These are phyloP conservation scores for Chaenocephalus aceratus DNA, from an alignment of 2,113 vertebrate species.

Conservation along the genomic window DNA sequence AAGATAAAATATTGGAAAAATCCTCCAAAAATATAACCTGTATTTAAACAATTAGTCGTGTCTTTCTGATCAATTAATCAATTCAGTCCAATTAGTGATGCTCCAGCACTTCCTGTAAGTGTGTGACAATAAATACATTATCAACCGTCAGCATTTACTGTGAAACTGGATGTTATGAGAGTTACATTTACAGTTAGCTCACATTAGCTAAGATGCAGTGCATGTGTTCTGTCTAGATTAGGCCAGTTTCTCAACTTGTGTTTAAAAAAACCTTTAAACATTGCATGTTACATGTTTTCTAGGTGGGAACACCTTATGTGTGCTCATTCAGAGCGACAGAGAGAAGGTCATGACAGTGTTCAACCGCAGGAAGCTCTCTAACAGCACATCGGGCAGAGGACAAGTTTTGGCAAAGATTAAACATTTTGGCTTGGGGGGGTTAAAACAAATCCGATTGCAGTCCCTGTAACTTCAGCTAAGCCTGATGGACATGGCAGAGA, in stretches of 20 bases:
- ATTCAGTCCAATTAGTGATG: too few species aligned
- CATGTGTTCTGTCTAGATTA: too few species aligned
- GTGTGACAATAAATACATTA: too few species aligned
- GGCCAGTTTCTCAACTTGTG: too few species aligned
- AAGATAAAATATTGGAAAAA: background rate
- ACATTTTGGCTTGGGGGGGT: conserved; percentile 18
- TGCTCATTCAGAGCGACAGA: background rate
- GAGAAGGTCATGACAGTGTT: conserved; percentile 22
- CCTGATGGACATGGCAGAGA: conserved; percentile 23
- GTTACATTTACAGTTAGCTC: too few species aligned
- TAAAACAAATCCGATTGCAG: conserved; percentile 31
- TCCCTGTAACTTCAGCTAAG: conserved; percentile 15
- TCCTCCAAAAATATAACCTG: too few species aligned
- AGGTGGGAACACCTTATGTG: background rate
- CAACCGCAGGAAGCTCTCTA: conserved; percentile 20
- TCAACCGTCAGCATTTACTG: too few species aligned
- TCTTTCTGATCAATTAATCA: too few species aligned
- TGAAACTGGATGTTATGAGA: too few species aligned
- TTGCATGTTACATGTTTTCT: background rate
- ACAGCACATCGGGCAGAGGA: conserved; percentile 52
- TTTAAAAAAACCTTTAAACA: too few species aligned
- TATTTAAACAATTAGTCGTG: background rate
- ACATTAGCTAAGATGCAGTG: too few species aligned
- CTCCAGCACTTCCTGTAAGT: too few species aligned
- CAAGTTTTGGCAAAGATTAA: conserved; percentile 42